These are phyloP conservation scores for Oxyscelio sp. DNA, from an alignment of 2,888 invertebrate species.

Conservation along the genomic window DNA sequence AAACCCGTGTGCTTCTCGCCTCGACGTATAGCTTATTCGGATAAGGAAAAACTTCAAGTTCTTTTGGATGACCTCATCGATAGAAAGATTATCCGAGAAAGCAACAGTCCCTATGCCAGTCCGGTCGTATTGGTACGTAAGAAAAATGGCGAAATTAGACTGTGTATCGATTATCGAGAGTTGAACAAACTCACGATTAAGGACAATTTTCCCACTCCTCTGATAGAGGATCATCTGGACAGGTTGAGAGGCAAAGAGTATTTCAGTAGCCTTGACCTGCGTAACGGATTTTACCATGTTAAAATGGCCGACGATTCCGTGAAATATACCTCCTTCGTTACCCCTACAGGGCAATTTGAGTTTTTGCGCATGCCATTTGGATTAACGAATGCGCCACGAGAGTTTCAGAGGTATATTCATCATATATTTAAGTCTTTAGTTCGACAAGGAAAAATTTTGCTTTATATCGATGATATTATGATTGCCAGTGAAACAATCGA, in stretches of 20 bases:
- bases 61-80: background rate
- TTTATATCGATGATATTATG: background rate
- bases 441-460: background rate
- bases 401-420: background rate
- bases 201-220: too few species aligned
- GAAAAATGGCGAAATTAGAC: too few species aligned
- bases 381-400: background rate
- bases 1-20: background rate
- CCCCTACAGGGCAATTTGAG: background rate
- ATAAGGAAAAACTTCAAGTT: background rate
- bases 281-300: too few species aligned
- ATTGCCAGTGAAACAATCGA: background rate
- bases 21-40: slow-evolving; percentile 2
- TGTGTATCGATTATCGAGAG: too few species aligned
- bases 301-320: background rate
- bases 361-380: background rate
- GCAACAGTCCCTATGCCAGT: too few species aligned
- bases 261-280: too few species aligned
- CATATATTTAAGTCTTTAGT: background rate
- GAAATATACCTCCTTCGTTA: too few species aligned
- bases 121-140: too few species aligned
- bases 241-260: background rate
- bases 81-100: too few species aligned
- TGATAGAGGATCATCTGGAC: too few species aligned
- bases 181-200: too few species aligned